A percentile compares a stretch with the other conserved stretches of the same genome.
Evolutionary conservation across 2,797 vertebrate genomes (phyloP).

Genomic region (Clamator glandarius): DNA sequence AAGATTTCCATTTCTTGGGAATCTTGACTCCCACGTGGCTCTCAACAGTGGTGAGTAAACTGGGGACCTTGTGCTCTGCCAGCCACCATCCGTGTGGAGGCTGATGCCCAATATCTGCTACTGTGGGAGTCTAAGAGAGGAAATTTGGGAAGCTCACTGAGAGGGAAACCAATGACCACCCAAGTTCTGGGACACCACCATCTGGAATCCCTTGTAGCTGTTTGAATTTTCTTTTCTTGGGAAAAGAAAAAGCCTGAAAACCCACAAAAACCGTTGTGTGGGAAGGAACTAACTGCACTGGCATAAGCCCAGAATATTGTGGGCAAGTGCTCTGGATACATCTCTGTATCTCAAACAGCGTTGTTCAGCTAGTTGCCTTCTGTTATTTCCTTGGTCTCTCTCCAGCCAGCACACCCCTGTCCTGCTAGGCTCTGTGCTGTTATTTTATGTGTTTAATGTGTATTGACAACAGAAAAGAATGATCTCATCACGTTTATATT

Average conservation of each 20-base stretch:
- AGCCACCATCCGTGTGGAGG: neutral
- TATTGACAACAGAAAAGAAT: conserved; percentile 7
- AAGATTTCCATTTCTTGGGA: neutral
- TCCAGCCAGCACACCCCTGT: neutral
- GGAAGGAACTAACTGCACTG: neutral
- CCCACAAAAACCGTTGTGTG: neutral
- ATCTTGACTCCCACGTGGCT: neutral
- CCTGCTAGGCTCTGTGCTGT: neutral
- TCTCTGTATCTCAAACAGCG: neutral
- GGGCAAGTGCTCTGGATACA: neutral
- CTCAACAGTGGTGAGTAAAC: fast-evolving
- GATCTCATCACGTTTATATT: conserved; percentile 34
- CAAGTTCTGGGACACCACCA: neutral
- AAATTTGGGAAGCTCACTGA: neutral
- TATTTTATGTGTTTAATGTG: neutral
- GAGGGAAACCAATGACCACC: neutral
- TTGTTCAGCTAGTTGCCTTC: neutral
- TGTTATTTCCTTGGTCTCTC: conserved; percentile 15
- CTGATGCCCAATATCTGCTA: neutral
- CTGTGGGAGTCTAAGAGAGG: neutral
- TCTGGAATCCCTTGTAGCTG: neutral
- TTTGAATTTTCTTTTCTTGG: neutral
- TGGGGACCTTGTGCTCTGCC: neutral
- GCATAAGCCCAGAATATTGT: neutral
- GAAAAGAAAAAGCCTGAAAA: neutral